Evolutionary conservation across 1,140 invertebrate species (phyloP).

Genomic region (Drosophila equinoxialis): DNA sequence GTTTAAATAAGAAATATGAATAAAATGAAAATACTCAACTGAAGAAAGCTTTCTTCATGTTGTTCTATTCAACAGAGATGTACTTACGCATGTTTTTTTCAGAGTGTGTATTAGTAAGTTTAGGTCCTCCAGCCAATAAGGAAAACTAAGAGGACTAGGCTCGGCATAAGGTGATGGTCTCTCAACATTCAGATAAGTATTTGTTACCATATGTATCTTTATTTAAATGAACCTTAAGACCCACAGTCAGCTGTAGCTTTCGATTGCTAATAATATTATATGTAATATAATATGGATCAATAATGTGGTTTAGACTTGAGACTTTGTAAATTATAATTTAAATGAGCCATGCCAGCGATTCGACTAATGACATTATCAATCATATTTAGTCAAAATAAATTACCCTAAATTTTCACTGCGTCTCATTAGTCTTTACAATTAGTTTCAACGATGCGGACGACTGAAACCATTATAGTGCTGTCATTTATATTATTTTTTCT

Average conservation of each 20-base stretch:
- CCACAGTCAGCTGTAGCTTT: too few species aligned
- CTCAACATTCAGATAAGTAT: too few species aligned
- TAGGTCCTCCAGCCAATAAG: not conserved
- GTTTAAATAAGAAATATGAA: not conserved
- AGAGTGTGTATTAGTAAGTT: not conserved
- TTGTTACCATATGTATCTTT: too few species aligned
- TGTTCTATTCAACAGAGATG: not conserved
- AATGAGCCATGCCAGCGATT: not conserved
- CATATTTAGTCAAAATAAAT: not conserved
- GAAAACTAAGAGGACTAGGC: too few species aligned
- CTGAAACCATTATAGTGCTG: not conserved
- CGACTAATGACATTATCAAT: not conserved
- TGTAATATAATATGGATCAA: too few species aligned
- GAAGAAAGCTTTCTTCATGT: conserved; percentile 7
- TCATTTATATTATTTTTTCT: not conserved
- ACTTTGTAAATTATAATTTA: not conserved
- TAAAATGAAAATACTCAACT: conserved; percentile 8
- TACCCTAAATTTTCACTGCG: not conserved
- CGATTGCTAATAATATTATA: too few species aligned
- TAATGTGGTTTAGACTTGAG: too few species aligned
- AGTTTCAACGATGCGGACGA: not conserved
- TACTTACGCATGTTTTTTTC: not conserved
- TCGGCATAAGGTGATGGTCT: too few species aligned
- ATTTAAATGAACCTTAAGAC: too few species aligned
- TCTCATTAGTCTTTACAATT: not conserved